Conservation (phyloP, 2,888 invertebrate species). For the Apoda limacodes region DNA sequence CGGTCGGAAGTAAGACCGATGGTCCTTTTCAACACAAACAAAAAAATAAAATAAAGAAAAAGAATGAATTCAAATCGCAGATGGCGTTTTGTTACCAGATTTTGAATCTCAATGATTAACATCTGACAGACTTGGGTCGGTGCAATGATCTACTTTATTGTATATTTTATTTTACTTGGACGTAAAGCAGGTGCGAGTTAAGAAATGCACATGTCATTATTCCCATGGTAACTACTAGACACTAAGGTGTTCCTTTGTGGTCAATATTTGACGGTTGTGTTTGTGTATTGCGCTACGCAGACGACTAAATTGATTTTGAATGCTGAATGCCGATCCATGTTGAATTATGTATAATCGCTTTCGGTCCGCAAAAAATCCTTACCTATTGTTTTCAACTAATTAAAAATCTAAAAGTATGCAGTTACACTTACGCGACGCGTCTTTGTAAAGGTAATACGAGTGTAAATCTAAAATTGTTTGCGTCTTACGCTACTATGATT, state of each 20-base stretch:
- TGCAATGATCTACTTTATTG: background rate
- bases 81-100: conserved; percentile 32
- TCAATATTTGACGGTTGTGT: too few relatives aligned
- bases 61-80: conserved; percentile 47
- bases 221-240: conserved; percentile 46
- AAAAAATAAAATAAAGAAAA: conserved; percentile 38
- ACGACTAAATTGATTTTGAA: too few relatives aligned
- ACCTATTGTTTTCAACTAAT: too few relatives aligned
- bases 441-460: too few relatives aligned
- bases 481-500: too few relatives aligned
- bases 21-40: conserved; percentile 44
- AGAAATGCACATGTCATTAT: conserved; percentile 42
- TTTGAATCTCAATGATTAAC: conserved; percentile 39
- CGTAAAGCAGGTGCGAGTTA: conserved; percentile 38
- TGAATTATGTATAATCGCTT: too few relatives aligned
- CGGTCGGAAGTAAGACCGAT: conserved; percentile 64
- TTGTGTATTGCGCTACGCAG: too few relatives aligned
- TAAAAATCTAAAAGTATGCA: too few relatives aligned
- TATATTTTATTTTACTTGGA: conserved; percentile 11
- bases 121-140: background rate
- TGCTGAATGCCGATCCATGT: too few relatives aligned
- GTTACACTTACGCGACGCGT: too few relatives aligned
- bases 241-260: conserved; percentile 24
- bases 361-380: too few relatives aligned
- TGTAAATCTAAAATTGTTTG: too few relatives aligned